Conservation (phyloP, 2,113 vertebrate genomes). For the Pogona vitticeps region DNA sequence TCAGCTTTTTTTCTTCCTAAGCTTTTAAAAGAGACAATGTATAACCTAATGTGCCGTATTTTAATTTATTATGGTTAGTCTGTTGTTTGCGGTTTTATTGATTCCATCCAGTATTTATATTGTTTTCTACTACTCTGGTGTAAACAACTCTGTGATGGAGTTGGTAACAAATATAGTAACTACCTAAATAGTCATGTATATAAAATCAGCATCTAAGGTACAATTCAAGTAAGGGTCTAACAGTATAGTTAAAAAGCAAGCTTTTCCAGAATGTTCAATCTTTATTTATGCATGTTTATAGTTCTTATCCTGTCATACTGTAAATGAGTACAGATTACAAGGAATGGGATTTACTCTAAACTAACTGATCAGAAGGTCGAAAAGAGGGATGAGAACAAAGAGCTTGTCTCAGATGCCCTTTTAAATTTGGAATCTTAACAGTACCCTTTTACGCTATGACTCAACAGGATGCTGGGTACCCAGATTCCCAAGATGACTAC, state of each 20-base stretch:
- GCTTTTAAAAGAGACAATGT: not conserved
- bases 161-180: not conserved
- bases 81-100: not conserved
- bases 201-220: not conserved
- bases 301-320: not conserved
- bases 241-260: no score
- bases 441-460: not conserved
- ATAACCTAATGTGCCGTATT: not conserved
- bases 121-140: not conserved
- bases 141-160: not conserved
- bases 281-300: no score
- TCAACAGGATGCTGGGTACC: not conserved
- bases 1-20: not conserved
- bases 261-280: not conserved
- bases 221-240: not conserved
- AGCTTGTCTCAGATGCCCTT: not conserved
- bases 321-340: not conserved
- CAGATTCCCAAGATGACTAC: not conserved
- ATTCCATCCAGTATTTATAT: not conserved
- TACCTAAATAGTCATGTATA: not conserved
- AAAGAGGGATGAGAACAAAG: not conserved
- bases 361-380: not conserved
- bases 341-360: not conserved
- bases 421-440: no score
- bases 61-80: not conserved